phyloP scores from a whole-genome alignment of 2,113 vertebrate species.

The Tauraco erythrolophus region DNA sequence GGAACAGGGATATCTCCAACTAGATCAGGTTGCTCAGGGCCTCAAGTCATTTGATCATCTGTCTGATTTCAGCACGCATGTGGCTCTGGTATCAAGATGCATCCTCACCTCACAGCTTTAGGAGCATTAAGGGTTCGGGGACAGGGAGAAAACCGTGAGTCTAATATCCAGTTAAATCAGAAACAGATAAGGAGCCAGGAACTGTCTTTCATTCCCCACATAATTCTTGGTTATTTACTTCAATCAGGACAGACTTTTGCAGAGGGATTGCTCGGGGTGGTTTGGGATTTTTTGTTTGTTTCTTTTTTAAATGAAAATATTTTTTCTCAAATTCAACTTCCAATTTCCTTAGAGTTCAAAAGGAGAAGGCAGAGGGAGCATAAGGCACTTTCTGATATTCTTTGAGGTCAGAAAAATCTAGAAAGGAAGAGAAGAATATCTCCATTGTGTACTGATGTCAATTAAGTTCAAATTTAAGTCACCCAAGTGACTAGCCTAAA shows the following conservation, averaged over 20 bases:
- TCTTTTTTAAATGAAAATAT: neutral
- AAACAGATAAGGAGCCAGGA: neutral
- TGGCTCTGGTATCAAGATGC: neutral
- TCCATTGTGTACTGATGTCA: neutral
- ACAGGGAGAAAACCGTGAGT: neutral
- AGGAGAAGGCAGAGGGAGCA: neutral
- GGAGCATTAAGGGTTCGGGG: neutral
- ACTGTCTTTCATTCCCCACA: neutral
- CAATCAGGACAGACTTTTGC: neutral
- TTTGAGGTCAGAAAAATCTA: neutral
- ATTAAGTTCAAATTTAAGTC: neutral
- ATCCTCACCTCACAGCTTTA: neutral
- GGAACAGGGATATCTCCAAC: no score
- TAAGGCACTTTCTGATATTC: neutral
- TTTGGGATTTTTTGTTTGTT: neutral
- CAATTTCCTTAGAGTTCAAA: neutral
- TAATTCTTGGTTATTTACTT: neutral
- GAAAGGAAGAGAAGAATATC: neutral
- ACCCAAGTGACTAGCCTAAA: neutral
- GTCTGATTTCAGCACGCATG: neutral
- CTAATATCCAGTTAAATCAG: neutral
- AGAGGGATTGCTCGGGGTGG: neutral
- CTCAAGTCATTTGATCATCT: neutral
- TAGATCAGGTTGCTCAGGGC: no score
- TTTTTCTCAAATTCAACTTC: neutral